phyloP scores from a whole-genome alignment of 2,797 vertebrate genomes.

The Clarias laeviceps region DNA sequence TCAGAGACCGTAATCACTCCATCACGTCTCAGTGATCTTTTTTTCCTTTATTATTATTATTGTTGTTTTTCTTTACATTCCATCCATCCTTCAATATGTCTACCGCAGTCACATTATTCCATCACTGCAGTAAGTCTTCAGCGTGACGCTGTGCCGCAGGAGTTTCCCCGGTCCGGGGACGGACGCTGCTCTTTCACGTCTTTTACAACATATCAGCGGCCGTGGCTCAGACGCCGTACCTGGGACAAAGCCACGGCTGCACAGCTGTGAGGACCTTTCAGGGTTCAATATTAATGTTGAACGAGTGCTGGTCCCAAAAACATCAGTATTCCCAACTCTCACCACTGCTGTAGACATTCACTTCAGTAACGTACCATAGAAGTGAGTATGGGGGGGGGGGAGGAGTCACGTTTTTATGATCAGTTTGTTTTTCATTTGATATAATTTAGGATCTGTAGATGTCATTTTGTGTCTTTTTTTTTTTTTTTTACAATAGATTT shows the following conservation, averaged over 20 bases:
- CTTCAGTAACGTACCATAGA: background rate
- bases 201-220: slow-evolving; percentile 9
- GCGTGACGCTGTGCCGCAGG: slow-evolving; percentile 2
- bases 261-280: slow-evolving; percentile 8
- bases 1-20: background rate
- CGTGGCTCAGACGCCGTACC: background rate
- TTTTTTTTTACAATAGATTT: background rate
- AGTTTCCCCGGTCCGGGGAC: background rate
- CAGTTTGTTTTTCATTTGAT: background rate
- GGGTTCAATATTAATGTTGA: slow-evolving; percentile 3
- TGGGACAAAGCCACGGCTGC: background rate
- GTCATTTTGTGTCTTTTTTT: slow-evolving; percentile 8
- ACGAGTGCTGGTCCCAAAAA: slow-evolving; percentile 1
- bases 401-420: slow-evolving; percentile 1
- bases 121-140: background rate
- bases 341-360: slow-evolving; percentile 12
- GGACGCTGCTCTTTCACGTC: slow-evolving; percentile 4
- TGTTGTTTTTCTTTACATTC: background rate
- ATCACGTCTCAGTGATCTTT: background rate
- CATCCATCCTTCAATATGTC: background rate
- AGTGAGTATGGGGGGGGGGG: background rate
- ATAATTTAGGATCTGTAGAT: slow-evolving; percentile 13
- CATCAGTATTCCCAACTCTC: slow-evolving; percentile 24
- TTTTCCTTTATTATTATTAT: background rate
- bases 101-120: background rate